Base-by-base conservation (phyloP, 2,888 invertebrate genomes). In the Trichopoda pennipes region DNA sequence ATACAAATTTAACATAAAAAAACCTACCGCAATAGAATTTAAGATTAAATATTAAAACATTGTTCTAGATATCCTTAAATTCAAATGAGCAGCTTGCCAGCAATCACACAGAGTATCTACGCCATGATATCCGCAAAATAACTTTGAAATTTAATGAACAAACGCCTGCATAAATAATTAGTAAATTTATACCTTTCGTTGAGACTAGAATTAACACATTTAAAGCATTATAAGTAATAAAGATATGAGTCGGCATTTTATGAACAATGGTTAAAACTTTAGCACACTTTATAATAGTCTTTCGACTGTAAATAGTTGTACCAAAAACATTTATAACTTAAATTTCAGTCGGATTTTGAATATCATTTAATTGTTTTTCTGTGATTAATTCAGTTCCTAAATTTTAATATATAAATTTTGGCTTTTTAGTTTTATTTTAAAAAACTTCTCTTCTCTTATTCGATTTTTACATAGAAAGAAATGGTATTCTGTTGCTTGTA, bases 151-250 rank as follows among this genome's bases (percentile, higher is more conserved):
- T 74, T 75, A 75, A 80, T 75, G 80, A 79, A 66, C 32, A 44
- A 72, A 82, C 82, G 82, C 84, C 80, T 82, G 84, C 80, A 84
- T 84, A 78, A 82, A 75, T 84, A 84, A 84, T 84, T 84, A 84
- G 84, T 80, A 74, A 82, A 84, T 80, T 78, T 69, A 19, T 63
- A 69, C 73, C 77, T 80, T 73, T 58, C 76, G 74, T 73, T 73
- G 63, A 56, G 58, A 81, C 66, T 47, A 56, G 55, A 72, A 76
- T 81, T 73, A 77, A 60, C 74, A 74, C 74, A 74, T 68, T 74
- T 56, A 74, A 63, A 74, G 63, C 60, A 56, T 55, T 70, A 23
- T 78, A 56, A 70, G n/a, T 19, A 66, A 56, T 55, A 10, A 56
- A 47, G 55, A 74, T 61, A 68, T 44, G 19, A 56, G 73, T 55